These are phyloP conservation scores for Eulemur albifrons DNA, from an alignment of 2,797 vertebrate species.

Conservation along the genomic window DNA sequence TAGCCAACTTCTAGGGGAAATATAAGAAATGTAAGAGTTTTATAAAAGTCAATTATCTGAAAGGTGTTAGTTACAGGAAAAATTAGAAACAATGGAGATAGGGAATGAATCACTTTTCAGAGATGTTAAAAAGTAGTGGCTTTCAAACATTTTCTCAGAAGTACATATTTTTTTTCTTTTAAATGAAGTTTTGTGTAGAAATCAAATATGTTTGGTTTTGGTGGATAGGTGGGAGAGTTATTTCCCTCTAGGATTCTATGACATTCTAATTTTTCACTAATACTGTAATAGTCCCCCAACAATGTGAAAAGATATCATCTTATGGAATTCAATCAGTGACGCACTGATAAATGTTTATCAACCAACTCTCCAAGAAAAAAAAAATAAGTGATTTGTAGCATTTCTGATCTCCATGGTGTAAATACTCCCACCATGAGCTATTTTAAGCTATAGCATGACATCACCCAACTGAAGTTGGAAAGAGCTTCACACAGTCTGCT, in stretches of 20 bases:
- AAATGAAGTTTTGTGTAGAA: neutral
- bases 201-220: neutral
- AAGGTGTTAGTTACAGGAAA: neutral
- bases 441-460: neutral
- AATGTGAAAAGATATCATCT: neutral
- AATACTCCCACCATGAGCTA: neutral
- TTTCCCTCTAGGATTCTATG: neutral
- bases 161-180: neutral
- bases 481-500: accelerated
- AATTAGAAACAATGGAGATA: neutral
- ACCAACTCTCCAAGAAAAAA: neutral
- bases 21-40: neutral
- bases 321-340: neutral
- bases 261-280: neutral
- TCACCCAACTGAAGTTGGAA: neutral
- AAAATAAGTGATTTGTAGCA: neutral
- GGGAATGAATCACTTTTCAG: neutral
- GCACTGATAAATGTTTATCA: neutral
- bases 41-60: neutral
- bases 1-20: neutral
- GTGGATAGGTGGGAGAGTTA: neutral
- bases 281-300: neutral
- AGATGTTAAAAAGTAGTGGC: neutral
- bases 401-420: neutral
- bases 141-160: neutral